phyloP scores from a whole-genome alignment of 2,113 vertebrate genomes.

The Aplodontia rufa region DNA sequence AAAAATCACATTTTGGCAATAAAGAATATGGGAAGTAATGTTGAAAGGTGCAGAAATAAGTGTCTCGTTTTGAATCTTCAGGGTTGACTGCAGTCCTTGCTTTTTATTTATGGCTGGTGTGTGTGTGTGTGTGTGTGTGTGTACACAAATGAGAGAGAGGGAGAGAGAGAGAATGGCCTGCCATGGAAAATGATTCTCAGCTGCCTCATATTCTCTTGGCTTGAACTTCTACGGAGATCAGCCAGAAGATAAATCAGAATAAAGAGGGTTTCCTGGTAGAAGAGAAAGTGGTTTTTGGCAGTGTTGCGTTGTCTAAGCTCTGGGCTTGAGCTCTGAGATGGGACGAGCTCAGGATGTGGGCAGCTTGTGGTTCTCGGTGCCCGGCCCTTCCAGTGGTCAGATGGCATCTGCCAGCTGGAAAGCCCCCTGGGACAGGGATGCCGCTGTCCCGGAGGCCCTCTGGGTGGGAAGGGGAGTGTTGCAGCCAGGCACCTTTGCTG shows the following conservation, averaged over 20 bases:
- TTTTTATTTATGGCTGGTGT: background rate
- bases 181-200: background rate
- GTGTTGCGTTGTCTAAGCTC: too few relatives aligned
- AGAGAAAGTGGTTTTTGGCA: background rate
- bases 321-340: background rate
- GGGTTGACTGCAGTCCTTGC: background rate
- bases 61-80: too few relatives aligned
- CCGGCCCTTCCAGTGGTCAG: background rate
- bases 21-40: background rate
- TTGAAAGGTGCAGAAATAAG: background rate
- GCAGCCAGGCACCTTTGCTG: background rate
- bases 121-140: background rate
- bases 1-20: too few relatives aligned
- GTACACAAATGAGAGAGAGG: background rate
- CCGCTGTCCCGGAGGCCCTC: background rate
- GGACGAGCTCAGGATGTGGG: background rate
- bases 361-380: too few relatives aligned
- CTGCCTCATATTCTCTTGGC: background rate
- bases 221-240: background rate
- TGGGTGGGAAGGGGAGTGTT: background rate
- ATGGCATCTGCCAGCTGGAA: accelerated
- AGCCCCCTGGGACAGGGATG: too few relatives aligned
- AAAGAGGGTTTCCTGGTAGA: background rate
- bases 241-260: background rate
- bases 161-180: background rate